These are phyloP conservation scores for Penaeus vannamei DNA, from an alignment of 1,140 invertebrate genomes.

Conservation along the genomic window DNA sequence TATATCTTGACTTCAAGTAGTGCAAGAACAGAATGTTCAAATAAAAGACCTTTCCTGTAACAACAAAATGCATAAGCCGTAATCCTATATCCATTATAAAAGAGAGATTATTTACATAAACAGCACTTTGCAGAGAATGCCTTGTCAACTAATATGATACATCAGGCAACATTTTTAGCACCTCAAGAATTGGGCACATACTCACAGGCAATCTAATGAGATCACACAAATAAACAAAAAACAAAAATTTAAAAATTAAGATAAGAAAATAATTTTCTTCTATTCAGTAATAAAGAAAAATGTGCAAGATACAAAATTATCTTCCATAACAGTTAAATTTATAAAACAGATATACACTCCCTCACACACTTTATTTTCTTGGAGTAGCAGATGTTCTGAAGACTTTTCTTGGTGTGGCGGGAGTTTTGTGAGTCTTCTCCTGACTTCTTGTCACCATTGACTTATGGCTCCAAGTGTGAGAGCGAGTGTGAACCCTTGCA, in stretches of 20 bases:
- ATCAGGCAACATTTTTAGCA: constrained; percentile 62
- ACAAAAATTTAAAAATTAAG: constrained; percentile 2
- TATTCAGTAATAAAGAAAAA: constrained; percentile 4
- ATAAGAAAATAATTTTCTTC: background rate
- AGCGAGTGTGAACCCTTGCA: constrained; percentile 60
- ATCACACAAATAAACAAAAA: constrained; percentile 41
- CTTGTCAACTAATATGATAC: constrained; percentile 44
- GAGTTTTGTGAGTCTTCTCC: constrained; percentile 73
- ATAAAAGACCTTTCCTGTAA: too few relatives aligned
- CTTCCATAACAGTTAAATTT: background rate
- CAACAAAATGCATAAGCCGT: too few relatives aligned
- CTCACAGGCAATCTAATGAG: constrained; percentile 28
- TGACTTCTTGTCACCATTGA: constrained; percentile 68
- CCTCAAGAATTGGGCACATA: constrained; percentile 41
- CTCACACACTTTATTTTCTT: constrained; percentile 30
- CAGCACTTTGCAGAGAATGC: constrained; percentile 25
- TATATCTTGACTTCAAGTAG: too few relatives aligned
- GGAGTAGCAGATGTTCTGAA: constrained; percentile 13
- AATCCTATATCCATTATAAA: too few relatives aligned
- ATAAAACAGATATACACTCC: background rate
- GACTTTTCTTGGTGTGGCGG: constrained; percentile 1
- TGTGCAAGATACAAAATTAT: background rate
- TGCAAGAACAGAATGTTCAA: too few relatives aligned
- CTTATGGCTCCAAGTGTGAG: constrained; percentile 65
- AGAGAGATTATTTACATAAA: too few relatives aligned